Evolutionary conservation across 2,888 invertebrate genomes (phyloP).

Genomic region (Lomographa bimaculata): DNA sequence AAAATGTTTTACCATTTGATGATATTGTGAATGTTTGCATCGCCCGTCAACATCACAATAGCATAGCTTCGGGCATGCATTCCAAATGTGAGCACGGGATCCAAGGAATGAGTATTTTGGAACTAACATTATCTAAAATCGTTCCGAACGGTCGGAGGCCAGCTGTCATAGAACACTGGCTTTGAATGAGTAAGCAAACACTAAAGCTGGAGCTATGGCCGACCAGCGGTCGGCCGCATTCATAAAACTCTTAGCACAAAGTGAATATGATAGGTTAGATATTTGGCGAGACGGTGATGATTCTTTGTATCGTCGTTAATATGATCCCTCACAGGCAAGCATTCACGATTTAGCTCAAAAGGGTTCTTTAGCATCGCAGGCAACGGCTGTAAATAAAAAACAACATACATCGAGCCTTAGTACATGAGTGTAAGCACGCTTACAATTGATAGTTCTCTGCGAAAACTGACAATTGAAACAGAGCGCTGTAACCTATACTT

Average conservation of each 20-base stretch:
- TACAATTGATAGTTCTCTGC: conserved; percentile 58
- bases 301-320: conserved; percentile 80
- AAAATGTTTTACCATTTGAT: conserved; percentile 76
- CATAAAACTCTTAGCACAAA: conserved; percentile 70
- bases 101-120: conserved; percentile 78
- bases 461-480: conserved; percentile 59
- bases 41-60: conserved; percentile 68
- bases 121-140: conserved; percentile 38
- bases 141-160: conserved; percentile 41
- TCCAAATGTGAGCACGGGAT: conserved; percentile 65
- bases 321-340: conserved; percentile 84
- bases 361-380: conserved; percentile 83
- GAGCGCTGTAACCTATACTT: conserved; percentile 63
- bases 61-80: conserved; percentile 72
- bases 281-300: conserved; percentile 79
- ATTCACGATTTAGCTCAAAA: conserved; percentile 84
- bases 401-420: conserved; percentile 83
- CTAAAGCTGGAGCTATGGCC: conserved; percentile 61
- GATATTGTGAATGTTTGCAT: conserved; percentile 71
- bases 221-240: conserved; percentile 51
- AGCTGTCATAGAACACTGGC: conserved; percentile 77
- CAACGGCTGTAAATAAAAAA: conserved; percentile 84
- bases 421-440: conserved; percentile 71
- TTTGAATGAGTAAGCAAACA: conserved; percentile 73
- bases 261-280: conserved; percentile 76